Conservation (phyloP, 2,888 invertebrate species). For the Lepidochrysops patricia region DNA sequence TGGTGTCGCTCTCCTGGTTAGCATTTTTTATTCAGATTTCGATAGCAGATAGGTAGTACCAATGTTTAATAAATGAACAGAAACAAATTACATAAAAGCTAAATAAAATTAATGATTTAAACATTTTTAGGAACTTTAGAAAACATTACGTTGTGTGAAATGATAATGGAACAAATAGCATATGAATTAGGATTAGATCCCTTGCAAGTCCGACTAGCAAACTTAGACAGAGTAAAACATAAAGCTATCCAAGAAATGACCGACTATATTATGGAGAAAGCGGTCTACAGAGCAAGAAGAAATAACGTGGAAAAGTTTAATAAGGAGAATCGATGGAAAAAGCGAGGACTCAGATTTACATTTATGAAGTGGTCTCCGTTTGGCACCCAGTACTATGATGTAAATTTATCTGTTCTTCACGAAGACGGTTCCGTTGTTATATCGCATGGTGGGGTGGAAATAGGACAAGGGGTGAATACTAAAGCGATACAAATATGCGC, state of each 20-base stretch:
- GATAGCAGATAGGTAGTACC: not conserved
- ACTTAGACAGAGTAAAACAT: slow-evolving; percentile 51
- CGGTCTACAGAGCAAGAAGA: slow-evolving; percentile 61
- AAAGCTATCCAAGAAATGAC: slow-evolving; percentile 55
- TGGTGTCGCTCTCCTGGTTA: slow-evolving; percentile 80
- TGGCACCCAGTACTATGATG: slow-evolving; percentile 68
- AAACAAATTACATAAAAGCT: too few species aligned
- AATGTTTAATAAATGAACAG: too few species aligned
- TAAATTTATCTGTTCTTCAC: slow-evolving; percentile 77
- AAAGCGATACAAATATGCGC: slow-evolving; percentile 79
- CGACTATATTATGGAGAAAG: slow-evolving; percentile 48
- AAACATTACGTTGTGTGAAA: slow-evolving; percentile 76
- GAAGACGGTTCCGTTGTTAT: slow-evolving; percentile 82
- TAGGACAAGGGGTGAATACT: slow-evolving; percentile 88
- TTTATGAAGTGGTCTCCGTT: slow-evolving; percentile 79
- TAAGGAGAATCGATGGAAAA: slow-evolving; percentile 83
- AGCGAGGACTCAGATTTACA: slow-evolving; percentile 80
- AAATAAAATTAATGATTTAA: not conserved
- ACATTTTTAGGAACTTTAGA: slow-evolving; percentile 73
- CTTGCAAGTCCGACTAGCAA: slow-evolving; percentile 56
- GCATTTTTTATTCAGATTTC: not conserved
- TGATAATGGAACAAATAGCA: slow-evolving; percentile 79
- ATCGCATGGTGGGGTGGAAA: slow-evolving; percentile 82
- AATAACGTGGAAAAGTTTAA: slow-evolving; percentile 73
- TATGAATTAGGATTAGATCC: slow-evolving; percentile 71